These are phyloP conservation scores for Neodiprion virginianus DNA, from an alignment of 1,140 invertebrate genomes.

Conservation along the genomic window DNA sequence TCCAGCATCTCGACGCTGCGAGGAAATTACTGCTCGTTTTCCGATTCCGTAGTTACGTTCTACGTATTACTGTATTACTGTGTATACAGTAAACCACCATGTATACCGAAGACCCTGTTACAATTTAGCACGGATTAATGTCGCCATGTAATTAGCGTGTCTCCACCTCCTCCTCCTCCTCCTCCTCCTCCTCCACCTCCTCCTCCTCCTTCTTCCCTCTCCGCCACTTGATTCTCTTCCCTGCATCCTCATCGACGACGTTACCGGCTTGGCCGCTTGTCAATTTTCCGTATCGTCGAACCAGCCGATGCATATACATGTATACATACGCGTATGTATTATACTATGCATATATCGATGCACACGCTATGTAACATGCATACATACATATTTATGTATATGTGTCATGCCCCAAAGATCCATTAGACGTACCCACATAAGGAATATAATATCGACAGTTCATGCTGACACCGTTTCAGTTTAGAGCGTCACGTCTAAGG, in stretches of 20 bases:
- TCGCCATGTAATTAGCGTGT: not conserved
- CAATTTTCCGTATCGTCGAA: slow-evolving; percentile 3
- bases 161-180: too few species aligned
- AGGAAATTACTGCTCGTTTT: not conserved
- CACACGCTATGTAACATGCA: not conserved
- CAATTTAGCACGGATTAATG: slow-evolving; percentile 8
- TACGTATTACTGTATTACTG: not conserved
- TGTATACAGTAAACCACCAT: not conserved
- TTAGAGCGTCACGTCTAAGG: too few species aligned
- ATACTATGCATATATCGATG: not conserved
- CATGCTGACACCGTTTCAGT: too few species aligned
- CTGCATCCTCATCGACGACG: not conserved
- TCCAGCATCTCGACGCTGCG: too few species aligned
- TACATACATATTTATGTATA: not conserved
- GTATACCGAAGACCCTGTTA: not conserved
- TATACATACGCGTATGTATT: not conserved
- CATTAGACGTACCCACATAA: too few species aligned
- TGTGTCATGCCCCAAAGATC: not conserved
- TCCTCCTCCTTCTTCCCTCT: too few species aligned
- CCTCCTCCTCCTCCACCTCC: too few species aligned
- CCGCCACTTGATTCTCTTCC: not conserved
- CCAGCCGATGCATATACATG: not conserved
- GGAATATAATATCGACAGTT: too few species aligned
- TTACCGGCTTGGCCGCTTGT: not conserved
- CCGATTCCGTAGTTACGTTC: not conserved